Conservation (phyloP, 2,888 invertebrate genomes). For the Athripsodes cinereus region DNA sequence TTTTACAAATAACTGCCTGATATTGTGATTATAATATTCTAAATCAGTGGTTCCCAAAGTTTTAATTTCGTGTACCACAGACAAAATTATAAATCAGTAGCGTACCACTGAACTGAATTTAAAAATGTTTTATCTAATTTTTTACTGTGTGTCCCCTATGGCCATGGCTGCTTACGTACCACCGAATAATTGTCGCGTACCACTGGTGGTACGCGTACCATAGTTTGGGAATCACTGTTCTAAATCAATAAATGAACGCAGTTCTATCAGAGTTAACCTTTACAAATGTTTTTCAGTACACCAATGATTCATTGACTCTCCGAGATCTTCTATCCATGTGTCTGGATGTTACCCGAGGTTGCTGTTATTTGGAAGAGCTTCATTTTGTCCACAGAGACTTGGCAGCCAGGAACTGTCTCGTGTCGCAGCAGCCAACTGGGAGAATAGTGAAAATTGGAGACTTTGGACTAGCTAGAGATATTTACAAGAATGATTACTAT, state of each 20-base stretch:
- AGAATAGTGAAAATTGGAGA: conserved; percentile 95
- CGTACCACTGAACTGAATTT: too few relatives aligned
- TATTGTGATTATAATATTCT: background rate
- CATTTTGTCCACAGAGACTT: conserved; percentile 96
- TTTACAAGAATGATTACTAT: conserved; percentile 97
- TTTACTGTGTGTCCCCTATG: too few relatives aligned
- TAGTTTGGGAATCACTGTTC: too few relatives aligned
- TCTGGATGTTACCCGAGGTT: conserved; percentile 92
- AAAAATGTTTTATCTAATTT: too few relatives aligned
- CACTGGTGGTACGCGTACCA: too few relatives aligned
- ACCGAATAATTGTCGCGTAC: too few relatives aligned
- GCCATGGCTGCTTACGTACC: too few relatives aligned
- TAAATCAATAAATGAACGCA: too few relatives aligned
- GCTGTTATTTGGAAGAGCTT: conserved; percentile 92
- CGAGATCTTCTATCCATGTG: conserved; percentile 88
- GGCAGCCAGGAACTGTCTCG: conserved; percentile 93
- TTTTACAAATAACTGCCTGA: background rate
- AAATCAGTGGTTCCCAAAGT: background rate
- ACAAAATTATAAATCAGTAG: too few relatives aligned
- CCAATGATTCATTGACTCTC: conserved; percentile 63
- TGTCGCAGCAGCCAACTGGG: conserved; percentile 64
- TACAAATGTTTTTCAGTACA: conserved; percentile 45
- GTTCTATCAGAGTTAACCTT: too few relatives aligned
- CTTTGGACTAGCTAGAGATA: conserved; percentile 93
- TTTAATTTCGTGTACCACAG: too few relatives aligned